phyloP scores from a whole-genome alignment of 2,797 vertebrate genomes.

The Chiloscyllium punctatum region DNA sequence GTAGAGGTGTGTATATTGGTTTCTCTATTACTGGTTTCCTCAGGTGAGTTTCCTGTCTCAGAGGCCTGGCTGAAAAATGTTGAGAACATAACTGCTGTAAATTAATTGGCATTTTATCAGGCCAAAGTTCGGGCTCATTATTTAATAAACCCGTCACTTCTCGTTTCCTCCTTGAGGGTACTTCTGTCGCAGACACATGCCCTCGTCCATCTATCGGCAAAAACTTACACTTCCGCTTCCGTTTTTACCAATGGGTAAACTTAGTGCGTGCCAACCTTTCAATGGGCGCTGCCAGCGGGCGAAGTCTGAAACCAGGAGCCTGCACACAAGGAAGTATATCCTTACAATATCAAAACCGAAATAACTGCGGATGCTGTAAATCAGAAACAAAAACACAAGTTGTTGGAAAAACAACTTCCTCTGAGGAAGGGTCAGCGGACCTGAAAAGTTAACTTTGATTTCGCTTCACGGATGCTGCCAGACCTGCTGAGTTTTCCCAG shows the following conservation, averaged over 20 bases:
- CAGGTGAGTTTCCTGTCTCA: neutral
- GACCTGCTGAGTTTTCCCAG: too few species aligned
- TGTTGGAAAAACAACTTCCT: too few species aligned
- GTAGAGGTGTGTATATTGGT: neutral
- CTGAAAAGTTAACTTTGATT: too few species aligned
- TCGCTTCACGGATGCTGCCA: too few species aligned
- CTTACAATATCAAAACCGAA: neutral
- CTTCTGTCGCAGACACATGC: neutral
- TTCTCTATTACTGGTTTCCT: conserved; percentile 5
- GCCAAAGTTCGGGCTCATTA: neutral
- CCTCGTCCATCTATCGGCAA: neutral
- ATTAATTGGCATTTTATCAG: neutral
- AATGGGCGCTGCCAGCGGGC: neutral
- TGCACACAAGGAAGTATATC: neutral
- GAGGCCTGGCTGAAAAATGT: neutral
- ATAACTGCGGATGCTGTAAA: too few species aligned
- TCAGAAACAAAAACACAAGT: too few species aligned
- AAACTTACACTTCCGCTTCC: neutral
- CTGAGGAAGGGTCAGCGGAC: too few species aligned
- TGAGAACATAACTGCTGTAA: neutral
- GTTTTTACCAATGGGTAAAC: neutral
- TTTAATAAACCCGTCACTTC: neutral
- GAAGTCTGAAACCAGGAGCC: neutral
- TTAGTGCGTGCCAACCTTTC: neutral
- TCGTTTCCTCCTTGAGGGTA: neutral